Base-by-base conservation (phyloP, 2,113 vertebrate genomes). In the Bucco capensis region DNA sequence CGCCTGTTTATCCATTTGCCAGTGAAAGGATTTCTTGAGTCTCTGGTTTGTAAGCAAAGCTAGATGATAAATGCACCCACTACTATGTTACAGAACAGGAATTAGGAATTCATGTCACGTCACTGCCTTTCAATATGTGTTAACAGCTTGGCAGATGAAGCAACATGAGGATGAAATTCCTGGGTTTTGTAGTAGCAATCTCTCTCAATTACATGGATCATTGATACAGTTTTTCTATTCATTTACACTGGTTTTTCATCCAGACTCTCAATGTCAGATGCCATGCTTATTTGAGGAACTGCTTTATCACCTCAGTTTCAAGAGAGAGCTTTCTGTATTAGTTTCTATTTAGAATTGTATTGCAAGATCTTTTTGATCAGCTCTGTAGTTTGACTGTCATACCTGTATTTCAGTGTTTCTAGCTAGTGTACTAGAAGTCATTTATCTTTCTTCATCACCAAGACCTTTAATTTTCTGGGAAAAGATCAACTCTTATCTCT, bases 61-160 rank as follows among this genome's bases (percentile, higher is more conserved):
- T 54, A 23, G 47, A 30, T 40, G 30, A 30, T 69, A 53, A 60
- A 42, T 25, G 35, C 33, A 42, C 35, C 17, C 30, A 13, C 25
- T 35, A 56, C 25, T 27, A 14, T 27, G 42, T n/a, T 37, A 57
- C 51, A 66, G n/a, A 30, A 19, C 33, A 56, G 40, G 33, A 37
- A 19, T 27, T 28, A 25, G 1, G 0, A 15, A 23, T 37, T 65
- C 14, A 53, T 91, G 93, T 81, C 90, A 51, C 89, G 17, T 56
- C 49, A 9, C 40, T 56, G 91, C 90, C 93, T 69, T 95, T 92
- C 95, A 95, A 21, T 91, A 60, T 81, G 64, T 66, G 61, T 96
- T 88, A 89, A 74, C 49, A 62, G 27, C 12, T 35, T 50, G 49
- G 42, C 27, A 56, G 35, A 31, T 83, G 64, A 57, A 62, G 57